Conservation (phyloP, 2,888 invertebrate genomes). For the Myopa tessellatipennis region DNA sequence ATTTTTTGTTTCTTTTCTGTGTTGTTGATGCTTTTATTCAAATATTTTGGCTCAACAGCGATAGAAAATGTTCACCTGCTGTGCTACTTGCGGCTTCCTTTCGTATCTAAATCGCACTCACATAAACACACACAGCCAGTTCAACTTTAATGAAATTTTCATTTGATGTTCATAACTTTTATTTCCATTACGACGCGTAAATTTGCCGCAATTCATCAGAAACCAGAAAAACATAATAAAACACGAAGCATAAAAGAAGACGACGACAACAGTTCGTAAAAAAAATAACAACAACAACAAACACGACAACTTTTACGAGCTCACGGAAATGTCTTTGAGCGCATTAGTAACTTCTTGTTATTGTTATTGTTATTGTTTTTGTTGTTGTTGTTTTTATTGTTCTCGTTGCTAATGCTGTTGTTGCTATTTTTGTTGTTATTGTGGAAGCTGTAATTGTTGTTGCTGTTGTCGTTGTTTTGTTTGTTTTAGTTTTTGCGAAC, state of each 20-base stretch:
- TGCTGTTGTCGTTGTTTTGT: background rate
- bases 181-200: slow-evolving; percentile 26
- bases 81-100: too few species aligned
- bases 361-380: background rate
- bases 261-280: background rate
- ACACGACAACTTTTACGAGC: background rate
- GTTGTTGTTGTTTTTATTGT: slow-evolving; percentile 13
- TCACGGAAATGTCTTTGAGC: slow-evolving; percentile 16
- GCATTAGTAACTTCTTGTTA: background rate
- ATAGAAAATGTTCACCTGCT: background rate
- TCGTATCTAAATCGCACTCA: too few species aligned
- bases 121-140: too few species aligned
- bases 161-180: slow-evolving; percentile 16
- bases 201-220: slow-evolving; percentile 33
- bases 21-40: background rate
- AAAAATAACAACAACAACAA: background rate
- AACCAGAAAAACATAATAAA: slow-evolving; percentile 1
- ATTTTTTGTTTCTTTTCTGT: background rate
- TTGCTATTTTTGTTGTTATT: background rate
- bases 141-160: slow-evolving; percentile 29
- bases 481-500: background rate
- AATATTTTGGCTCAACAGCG: background rate
- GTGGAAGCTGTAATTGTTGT: background rate
- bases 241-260: background rate
- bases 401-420: background rate